Percentiles rank a stretch among this genome's conserved stretches.
Evolutionary conservation across 2,888 invertebrate species (phyloP).

Genomic region (Thumatha senex): DNA sequence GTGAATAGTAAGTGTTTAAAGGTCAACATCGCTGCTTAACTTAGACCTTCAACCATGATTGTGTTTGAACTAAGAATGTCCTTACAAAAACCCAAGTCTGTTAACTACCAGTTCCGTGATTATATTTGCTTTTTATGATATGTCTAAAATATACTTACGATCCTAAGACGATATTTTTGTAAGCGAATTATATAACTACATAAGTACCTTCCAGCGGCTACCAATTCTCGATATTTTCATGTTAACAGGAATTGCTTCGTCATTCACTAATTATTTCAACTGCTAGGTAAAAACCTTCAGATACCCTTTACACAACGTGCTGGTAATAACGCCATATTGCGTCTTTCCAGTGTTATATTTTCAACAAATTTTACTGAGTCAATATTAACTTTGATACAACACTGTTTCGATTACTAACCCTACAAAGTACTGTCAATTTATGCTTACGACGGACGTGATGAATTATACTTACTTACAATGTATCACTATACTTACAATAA

Average conservation of each 20-base stretch:
- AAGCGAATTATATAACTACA: background rate
- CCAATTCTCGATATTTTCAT: background rate
- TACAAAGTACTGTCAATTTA: background rate
- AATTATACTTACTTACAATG: constrained; percentile 5
- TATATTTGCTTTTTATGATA: background rate
- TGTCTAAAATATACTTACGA: background rate
- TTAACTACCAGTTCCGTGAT: too few relatives aligned
- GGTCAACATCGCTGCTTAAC: too few relatives aligned
- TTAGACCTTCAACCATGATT: too few relatives aligned
- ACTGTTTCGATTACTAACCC: background rate
- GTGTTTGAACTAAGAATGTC: too few relatives aligned
- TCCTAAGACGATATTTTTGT: background rate
- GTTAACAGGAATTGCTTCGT: background rate
- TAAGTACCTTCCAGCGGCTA: background rate
- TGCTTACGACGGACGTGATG: background rate
- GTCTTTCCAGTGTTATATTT: background rate
- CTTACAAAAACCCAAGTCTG: too few relatives aligned
- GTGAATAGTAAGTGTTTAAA: too few relatives aligned
- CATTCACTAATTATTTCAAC: constrained; percentile 4
- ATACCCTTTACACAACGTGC: background rate
- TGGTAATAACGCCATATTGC: background rate
- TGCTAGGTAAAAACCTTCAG: background rate
- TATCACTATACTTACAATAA: constrained; percentile 2
- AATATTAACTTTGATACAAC: background rate
- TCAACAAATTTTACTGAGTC: background rate